A percentile compares a stretch with the other conserved stretches of the same genome.
Conservation (phyloP, 2,797 vertebrate genomes). For the Clarias fuscus region DNA sequence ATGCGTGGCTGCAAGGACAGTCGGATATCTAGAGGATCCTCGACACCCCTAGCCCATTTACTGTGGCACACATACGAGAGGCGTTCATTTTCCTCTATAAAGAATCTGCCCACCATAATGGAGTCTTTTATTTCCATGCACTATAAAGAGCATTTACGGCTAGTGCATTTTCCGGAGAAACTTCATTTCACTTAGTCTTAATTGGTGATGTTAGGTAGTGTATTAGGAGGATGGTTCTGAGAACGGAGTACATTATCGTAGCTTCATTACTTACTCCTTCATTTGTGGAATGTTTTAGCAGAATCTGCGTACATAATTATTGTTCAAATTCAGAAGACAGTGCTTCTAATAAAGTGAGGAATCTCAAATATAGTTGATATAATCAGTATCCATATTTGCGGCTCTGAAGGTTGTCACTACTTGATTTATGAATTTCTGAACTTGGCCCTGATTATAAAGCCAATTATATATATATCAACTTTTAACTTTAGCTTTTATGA, state of each 20-base stretch:
- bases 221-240: slow-evolving; percentile 63
- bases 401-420: slow-evolving; percentile 12
- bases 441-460: slow-evolving; percentile 5
- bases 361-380: slow-evolving; percentile 35
- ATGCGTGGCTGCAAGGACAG: slow-evolving; percentile 40
- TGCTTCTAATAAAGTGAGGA: slow-evolving; percentile 30
- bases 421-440: slow-evolving; percentile 28
- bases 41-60: slow-evolving; percentile 35
- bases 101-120: slow-evolving; percentile 49
- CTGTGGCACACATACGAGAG: slow-evolving; percentile 22
- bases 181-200: slow-evolving; percentile 72
- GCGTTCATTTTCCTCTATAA: slow-evolving; percentile 40
- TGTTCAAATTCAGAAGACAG: slow-evolving; percentile 33
- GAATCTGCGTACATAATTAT: slow-evolving; percentile 67
- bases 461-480: slow-evolving; percentile 10
- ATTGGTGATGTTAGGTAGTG: slow-evolving; percentile 71
- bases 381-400: slow-evolving; percentile 26
- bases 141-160: slow-evolving; percentile 72
- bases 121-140: slow-evolving; percentile 69
- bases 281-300: slow-evolving; percentile 75
- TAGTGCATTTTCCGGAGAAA: slow-evolving; percentile 63
- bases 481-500: slow-evolving; percentile 20
- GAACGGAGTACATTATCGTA: slow-evolving; percentile 69
- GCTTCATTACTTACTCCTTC: slow-evolving; percentile 69
- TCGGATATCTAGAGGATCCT: slow-evolving; percentile 24